Conservation (phyloP, 2,113 vertebrate species). For the Scomber colias region DNA sequence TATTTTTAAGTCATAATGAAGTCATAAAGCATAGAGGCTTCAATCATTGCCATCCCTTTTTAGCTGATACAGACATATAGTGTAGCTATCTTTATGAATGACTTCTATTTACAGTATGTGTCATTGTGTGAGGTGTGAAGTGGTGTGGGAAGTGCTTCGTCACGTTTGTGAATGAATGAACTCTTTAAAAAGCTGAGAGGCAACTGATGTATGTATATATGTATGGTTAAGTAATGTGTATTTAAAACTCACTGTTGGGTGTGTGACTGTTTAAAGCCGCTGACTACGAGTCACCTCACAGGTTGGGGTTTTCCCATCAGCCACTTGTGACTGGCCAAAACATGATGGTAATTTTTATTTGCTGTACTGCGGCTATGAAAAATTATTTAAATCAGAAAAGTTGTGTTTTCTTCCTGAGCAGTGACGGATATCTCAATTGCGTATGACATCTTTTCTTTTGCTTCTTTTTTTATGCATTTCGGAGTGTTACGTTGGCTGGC, state of each 20-base stretch:
- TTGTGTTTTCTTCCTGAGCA: background rate
- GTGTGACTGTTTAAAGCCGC: constrained; percentile 29
- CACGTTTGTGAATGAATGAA: constrained; percentile 49
- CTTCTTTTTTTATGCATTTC: background rate
- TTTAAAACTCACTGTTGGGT: constrained; percentile 11
- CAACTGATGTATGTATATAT: background rate
- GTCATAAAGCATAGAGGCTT: background rate
- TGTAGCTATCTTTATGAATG: constrained; percentile 46
- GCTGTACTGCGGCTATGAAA: constrained; percentile 9
- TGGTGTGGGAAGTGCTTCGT: constrained; percentile 48
- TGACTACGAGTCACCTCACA: background rate
- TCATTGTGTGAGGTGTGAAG: constrained; percentile 28
- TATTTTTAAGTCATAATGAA: background rate
- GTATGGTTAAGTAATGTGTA: constrained; percentile 13
- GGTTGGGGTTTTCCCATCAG: constrained; percentile 19
- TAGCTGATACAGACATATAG: background rate
- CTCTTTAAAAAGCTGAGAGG: constrained; percentile 34
- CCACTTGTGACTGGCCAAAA: constrained; percentile 5
- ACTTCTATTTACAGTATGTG: constrained; percentile 49
- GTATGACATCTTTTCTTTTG: background rate
- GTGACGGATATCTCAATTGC: background rate
- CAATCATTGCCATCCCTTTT: background rate
- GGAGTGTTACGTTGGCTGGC: constrained; percentile 4
- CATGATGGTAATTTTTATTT: background rate
- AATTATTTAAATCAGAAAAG: background rate